Percentiles rank a stretch among this genome's conserved stretches.
Evolutionary conservation across 2,113 vertebrate genomes (phyloP).

Genomic region (Tor tambroides): DNA sequence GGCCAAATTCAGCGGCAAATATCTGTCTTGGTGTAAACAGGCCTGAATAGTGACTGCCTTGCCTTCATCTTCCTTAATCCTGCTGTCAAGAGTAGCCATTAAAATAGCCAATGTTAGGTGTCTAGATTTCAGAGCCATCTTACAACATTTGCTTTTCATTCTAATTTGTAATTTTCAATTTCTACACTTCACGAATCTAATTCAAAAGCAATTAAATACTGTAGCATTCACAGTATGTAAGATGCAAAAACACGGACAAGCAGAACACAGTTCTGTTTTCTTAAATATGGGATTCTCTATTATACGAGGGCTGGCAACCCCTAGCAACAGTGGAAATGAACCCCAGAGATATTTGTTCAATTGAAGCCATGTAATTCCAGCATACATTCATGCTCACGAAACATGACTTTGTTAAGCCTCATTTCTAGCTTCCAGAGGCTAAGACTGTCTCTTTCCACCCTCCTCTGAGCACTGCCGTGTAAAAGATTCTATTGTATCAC

Average conservation of each 20-base stretch:
- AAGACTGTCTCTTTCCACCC: constrained; percentile 43
- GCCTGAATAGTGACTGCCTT: neutral
- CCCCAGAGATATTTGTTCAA: constrained; percentile 59
- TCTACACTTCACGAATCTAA: neutral
- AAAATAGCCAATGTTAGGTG: neutral
- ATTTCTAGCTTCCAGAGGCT: constrained; percentile 49
- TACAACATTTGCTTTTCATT: neutral
- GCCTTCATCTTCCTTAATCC: neutral
- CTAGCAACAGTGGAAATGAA: constrained; percentile 46
- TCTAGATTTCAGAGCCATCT: neutral
- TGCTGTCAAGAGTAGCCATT: neutral
- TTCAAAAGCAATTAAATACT: neutral
- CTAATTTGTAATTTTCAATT: neutral
- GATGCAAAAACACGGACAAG: neutral
- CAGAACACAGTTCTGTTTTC: neutral
- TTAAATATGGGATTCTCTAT: constrained; percentile 45
- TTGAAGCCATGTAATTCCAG: constrained; percentile 56
- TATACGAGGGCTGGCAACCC: constrained; percentile 2
- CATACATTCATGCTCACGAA: constrained; percentile 53
- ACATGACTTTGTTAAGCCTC: constrained; percentile 55
- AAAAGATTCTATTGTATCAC: constrained; percentile 64
- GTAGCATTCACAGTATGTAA: neutral
- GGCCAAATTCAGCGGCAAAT: neutral
- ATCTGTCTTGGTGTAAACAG: neutral
- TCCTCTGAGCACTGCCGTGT: constrained; percentile 44